Evolutionary conservation across 2,113 vertebrate species (phyloP).

Genomic region (Antechinus flavipes): DNA sequence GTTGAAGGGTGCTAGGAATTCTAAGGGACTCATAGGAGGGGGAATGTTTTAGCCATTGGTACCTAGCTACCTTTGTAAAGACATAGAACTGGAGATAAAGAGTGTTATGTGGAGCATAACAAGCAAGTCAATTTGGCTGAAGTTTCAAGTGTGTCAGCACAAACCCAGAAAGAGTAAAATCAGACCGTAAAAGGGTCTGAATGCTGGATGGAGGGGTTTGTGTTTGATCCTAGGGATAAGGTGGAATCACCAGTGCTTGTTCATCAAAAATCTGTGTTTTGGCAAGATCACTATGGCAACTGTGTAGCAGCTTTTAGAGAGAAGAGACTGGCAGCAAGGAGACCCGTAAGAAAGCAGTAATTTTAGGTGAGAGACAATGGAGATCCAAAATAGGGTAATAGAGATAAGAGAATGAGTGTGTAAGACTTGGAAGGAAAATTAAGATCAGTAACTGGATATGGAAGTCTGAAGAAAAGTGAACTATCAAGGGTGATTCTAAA

Average conservation of each 20-base stretch:
- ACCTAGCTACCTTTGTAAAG: background rate
- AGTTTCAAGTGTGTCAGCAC: background rate
- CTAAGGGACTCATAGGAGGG: background rate
- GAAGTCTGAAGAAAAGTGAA: background rate
- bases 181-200: background rate
- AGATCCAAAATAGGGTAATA: background rate
- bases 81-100: background rate
- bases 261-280: background rate
- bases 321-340: no score
- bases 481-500: no score
- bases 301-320: no score
- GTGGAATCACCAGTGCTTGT: background rate
- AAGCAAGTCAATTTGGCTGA: background rate
- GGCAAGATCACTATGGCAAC: no score
- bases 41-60: background rate
- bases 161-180: background rate
- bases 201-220: background rate
- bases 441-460: background rate
- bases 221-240: background rate
- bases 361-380: background rate
- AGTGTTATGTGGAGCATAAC: background rate
- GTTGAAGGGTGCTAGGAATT: no score
- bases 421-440: background rate
- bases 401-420: no score
- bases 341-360: background rate